Base-by-base conservation (phyloP, 2,113 vertebrate species). In the Pterocles burchelli region DNA sequence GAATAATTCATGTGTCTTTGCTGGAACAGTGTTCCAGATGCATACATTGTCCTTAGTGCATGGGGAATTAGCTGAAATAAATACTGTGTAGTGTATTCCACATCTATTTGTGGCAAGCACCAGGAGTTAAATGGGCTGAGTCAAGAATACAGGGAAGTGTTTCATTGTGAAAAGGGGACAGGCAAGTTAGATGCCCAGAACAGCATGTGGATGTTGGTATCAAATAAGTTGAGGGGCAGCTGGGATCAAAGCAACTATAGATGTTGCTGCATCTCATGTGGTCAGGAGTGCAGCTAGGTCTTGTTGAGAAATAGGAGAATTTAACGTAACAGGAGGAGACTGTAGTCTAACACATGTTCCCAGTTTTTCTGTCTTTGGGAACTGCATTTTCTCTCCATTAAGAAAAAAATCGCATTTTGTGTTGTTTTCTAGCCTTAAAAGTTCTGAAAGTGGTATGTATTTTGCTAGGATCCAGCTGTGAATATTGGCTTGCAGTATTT, bases 71-170 rank as follows among this genome's bases (percentile, higher is more conserved):
- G 29, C 29, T 81, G 77, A 89, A 89, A 59, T 54, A 36, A 91
- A 26, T 54, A 43, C 25, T 1, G 3, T 57, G 18, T 66, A 45
- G 3, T 57, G 18, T 66, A 45, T 76, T 65, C 31, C 41, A 54
- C 7, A 16, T 58, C 4, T 54, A 4, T 66, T 75, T 83, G 33
- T 75, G 20, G 26, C 29, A 73, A 79, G 38, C 10, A 34, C 14
- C 28, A 25, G 13, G 25, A 77, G 33, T 55, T 11, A 63, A 74
- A 59, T 19, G 9, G 19, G 7, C n/a, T 90, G 33, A 70, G 57
- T 66, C 16, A 85, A 58, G 70, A 55, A 34, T 0, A 0, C 58
- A 54, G 28, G 28, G 8, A 63, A 65, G 22, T 5, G 5, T 75
- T 61, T 55, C 3, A 2, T 8, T 45, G 12, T 18, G 33, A 9